Conservation (phyloP, 2,888 invertebrate genomes). For the Spilosoma lubricipeda region DNA sequence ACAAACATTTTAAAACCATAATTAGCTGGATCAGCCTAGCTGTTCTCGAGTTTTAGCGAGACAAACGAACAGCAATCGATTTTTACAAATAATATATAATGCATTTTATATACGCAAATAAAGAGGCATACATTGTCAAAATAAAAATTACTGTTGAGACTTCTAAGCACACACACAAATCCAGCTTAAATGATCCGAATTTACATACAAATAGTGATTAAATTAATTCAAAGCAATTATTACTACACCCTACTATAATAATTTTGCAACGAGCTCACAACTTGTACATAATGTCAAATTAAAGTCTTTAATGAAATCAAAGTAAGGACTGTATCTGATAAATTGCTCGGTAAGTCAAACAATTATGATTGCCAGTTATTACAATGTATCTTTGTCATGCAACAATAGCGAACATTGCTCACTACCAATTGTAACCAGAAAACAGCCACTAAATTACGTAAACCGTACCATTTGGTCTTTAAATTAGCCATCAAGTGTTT, state of each 20-base stretch:
- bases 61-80: no score
- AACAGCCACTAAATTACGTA: slow-evolving; percentile 81
- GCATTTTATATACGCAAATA: no score
- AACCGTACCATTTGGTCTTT: slow-evolving; percentile 73
- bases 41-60: no score
- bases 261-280: slow-evolving; percentile 40
- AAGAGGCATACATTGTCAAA: neutral
- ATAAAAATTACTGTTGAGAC: neutral
- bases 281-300: slow-evolving; percentile 52
- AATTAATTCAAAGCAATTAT: slow-evolving; percentile 42
- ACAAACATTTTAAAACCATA: no score
- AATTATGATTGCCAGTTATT: slow-evolving; percentile 76
- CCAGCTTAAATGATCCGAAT: slow-evolving; percentile 32
- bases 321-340: slow-evolving; percentile 71
- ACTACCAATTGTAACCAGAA: slow-evolving; percentile 79
- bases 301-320: slow-evolving; percentile 66
- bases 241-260: slow-evolving; percentile 18
- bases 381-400: slow-evolving; percentile 81
- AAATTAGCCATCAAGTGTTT: slow-evolving; percentile 78
- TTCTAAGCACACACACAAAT: neutral
- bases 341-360: slow-evolving; percentile 75
- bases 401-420: slow-evolving; percentile 79
- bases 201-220: slow-evolving; percentile 48
- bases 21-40: no score
- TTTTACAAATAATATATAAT: no score